Evolutionary conservation across 2,113 vertebrate genomes (phyloP), one percentile per base, ranked within the genome.

Genomic region (Mastomys coucha): DNA sequence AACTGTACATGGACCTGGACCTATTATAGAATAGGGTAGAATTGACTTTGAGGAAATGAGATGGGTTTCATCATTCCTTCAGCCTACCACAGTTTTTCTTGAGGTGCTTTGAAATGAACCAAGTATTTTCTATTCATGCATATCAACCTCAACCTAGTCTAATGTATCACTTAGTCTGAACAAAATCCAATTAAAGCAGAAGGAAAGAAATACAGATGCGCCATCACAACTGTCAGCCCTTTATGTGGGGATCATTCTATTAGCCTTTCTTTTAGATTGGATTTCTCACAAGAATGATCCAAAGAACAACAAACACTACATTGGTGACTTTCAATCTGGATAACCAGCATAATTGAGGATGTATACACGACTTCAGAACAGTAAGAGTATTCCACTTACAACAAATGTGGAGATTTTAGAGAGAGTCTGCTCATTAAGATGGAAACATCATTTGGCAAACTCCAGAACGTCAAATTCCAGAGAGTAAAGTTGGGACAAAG

Each of bases 131-230:
- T 5, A 6, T 80, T 91, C 72, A 53, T n/a, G 1, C 65, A 4
- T 45, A 24, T 78, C 14, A 93, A 76, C 12, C 39, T 45, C 12
- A 91, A 76, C 12, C 60, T 45, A 67, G 16, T 45, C 42, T 89
- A 58, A 49, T 72, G 65, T 73, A 82, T 28, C 9, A 75, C 4
- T 45, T 3, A 89, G n/a, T 69, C 45, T 84, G 2, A 87, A 97
- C 95, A 98, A 77, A 97, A 96, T 67, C 45, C 95, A 94, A n/a
- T 97, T 95, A 39, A 72, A 92, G 67, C 1, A 49, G 78, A 76
- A 94, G 24, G 69, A 75, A 98, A 72, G 42, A 80, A 39, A 86
- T 33, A 85, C 94, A 58, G 56, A 73, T 96, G 88, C 93, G 0
- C 81, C 2, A 97, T n/a, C 28, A 97, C n/a, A 97, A 95, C 8